Evolutionary conservation across 92 coral and sea anemone genomes (phyloP).

Genomic region (Parazoanthus swiftii): DNA sequence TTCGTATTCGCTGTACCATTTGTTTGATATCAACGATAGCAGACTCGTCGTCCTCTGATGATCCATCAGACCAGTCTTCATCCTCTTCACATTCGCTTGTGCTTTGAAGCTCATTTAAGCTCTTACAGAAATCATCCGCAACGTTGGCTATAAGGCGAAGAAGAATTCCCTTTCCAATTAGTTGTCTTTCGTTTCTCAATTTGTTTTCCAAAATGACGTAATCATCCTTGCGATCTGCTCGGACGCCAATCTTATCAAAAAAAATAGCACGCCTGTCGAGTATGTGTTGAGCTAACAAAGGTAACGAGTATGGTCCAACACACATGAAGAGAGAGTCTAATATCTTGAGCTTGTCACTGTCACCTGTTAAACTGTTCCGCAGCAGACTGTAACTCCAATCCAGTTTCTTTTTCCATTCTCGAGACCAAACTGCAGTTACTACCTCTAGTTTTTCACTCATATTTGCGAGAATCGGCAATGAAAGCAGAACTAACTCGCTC

Average conservation of each 20-base stretch:
- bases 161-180: background rate
- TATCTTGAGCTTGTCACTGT: background rate
- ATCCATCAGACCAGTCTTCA: background rate
- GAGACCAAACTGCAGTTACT: background rate
- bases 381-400: background rate
- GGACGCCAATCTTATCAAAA: background rate
- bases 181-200: background rate
- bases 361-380: background rate
- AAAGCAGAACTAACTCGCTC: no score
- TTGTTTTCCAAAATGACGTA: background rate
- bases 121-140: background rate
- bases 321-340: background rate
- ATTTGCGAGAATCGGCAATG: no score
- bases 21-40: background rate
- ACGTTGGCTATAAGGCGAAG: background rate
- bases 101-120: no score
- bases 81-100: background rate
- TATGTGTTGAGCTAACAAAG: background rate
- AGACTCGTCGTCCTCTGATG: background rate
- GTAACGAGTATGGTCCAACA: background rate
- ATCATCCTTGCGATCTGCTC: background rate
- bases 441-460: background rate
- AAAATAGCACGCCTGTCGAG: background rate
- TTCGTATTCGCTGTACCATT: background rate
- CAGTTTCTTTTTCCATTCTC: background rate